A percentile compares a stretch with the other conserved stretches of the same genome.
Conservation (phyloP, 2,888 invertebrate species). For the Dermolepida albohirtum region DNA sequence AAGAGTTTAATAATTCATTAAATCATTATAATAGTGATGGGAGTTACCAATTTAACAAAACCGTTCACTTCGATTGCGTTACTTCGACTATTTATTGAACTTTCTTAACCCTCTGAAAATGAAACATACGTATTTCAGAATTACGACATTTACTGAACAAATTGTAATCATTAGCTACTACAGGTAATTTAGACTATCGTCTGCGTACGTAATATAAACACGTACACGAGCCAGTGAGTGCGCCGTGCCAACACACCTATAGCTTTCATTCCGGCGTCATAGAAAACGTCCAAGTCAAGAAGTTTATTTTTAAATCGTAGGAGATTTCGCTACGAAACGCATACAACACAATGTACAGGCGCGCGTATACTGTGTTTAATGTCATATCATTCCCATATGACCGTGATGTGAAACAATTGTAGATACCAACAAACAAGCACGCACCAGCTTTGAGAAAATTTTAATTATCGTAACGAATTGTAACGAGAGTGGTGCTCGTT, state of each 20-base stretch:
- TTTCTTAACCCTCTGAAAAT: no score
- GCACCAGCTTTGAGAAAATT: not conserved
- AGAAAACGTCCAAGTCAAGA: constrained; percentile 55
- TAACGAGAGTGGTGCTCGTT: constrained; percentile 42
- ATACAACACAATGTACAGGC: constrained; percentile 6
- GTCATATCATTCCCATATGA: not conserved
- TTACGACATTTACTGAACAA: no score
- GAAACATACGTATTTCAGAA: no score
- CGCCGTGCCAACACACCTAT: constrained; percentile 47
- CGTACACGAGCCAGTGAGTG: not conserved
- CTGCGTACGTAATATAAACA: constrained; percentile 1
- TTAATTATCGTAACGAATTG: constrained; percentile 48
- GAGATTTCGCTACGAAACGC: constrained; percentile 11
- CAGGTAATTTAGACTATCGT: no score
- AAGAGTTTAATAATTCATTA: no score
- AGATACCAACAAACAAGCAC: not conserved
- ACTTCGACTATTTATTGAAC: no score
- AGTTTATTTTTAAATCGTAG: constrained; percentile 59
- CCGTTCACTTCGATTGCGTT: no score
- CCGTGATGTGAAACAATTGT: not conserved
- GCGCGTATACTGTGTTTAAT: constrained; percentile 10
- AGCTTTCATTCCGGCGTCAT: constrained; percentile 53
- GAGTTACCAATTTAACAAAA: no score
- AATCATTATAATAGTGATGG: no score
- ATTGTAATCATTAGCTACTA: no score